phyloP scores from a whole-genome alignment of 1,140 invertebrate species.

The Batillaria attramentaria region DNA sequence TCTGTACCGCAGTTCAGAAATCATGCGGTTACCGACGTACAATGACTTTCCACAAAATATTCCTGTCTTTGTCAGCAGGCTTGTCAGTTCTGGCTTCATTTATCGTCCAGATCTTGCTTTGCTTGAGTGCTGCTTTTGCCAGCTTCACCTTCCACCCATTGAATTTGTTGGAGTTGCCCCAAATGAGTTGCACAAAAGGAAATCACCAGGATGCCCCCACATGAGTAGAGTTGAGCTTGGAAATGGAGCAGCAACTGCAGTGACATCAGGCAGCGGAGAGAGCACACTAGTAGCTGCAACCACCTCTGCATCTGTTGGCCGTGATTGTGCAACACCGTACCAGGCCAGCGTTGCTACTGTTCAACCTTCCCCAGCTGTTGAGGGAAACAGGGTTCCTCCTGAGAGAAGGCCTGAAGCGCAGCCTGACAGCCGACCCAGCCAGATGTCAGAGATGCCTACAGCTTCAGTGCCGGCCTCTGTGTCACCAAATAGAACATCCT shows the following conservation, averaged over 20 bases:
- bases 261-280: no score
- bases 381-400: neutral
- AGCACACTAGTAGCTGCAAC: neutral
- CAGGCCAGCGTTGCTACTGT: neutral
- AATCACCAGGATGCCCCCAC: slow-evolving; percentile 1
- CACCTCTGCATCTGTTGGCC: neutral
- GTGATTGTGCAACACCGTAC: neutral
- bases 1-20: neutral
- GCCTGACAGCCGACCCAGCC: neutral
- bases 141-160: neutral
- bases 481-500: neutral
- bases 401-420: neutral
- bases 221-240: neutral
- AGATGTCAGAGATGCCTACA: neutral
- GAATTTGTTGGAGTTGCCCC: slow-evolving; percentile 11
- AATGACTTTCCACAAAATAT: neutral
- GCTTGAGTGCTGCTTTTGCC: slow-evolving; percentile 13
- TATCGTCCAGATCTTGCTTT: neutral
- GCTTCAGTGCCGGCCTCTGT: neutral
- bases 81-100: slow-evolving; percentile 7
- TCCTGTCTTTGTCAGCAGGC: slow-evolving; percentile 8
- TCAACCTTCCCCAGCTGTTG: neutral
- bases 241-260: neutral
- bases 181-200: neutral
- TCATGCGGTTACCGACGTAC: slow-evolving; percentile 6